Evolutionary conservation across 2,888 invertebrate genomes (phyloP), one percentile per base, ranked within the genome.

Genomic region (Tachina grossa): DNA sequence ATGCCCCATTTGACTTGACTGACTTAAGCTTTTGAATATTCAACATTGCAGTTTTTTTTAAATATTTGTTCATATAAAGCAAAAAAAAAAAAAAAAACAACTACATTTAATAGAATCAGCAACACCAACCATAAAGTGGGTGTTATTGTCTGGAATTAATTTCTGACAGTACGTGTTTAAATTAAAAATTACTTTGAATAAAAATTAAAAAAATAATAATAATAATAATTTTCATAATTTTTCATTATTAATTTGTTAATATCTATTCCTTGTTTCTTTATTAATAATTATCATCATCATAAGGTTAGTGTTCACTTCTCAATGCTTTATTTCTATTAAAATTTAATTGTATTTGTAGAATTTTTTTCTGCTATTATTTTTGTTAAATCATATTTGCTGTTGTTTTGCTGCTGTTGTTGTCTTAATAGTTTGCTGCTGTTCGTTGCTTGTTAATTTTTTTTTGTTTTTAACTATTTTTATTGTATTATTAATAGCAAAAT

Each of bases 121-220:
- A 43, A 51, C 61, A 61, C 11, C 69, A 78, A 19, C 57, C n/a
- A 69, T 79, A 43, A 63, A 80, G 85, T 82, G 83, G 85, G 85
- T 85, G 83, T 83, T 72, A 83, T 85, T 85, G 85, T 85, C 83
- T 85, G 51, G 72, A 78, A 78, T 72, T 63, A 71, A 68, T 76
- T 82, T 61, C 72, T 74, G 77, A 66, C 68, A 47, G 82, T 78
- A 85, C 85, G 85, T 85, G 85, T 82, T 82, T 78, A 59, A 82
- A 85, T 82, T 84, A 63, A 74, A 78, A 82, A 82, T 78, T 53
- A 85, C 22, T 55, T 61, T 31, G 39, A 47, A 66, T 39, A 57
- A 19, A 47, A 47, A 55, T 55, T 47, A 57, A 80, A 31, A 31
- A 31, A 31, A 31, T 3, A 31, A 31, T 31, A 31, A 22, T 22